A percentile compares a stretch with the other conserved stretches of the same genome.
phyloP scores from a whole-genome alignment of 2,797 vertebrate genomes.

The Cuculus canorus region DNA sequence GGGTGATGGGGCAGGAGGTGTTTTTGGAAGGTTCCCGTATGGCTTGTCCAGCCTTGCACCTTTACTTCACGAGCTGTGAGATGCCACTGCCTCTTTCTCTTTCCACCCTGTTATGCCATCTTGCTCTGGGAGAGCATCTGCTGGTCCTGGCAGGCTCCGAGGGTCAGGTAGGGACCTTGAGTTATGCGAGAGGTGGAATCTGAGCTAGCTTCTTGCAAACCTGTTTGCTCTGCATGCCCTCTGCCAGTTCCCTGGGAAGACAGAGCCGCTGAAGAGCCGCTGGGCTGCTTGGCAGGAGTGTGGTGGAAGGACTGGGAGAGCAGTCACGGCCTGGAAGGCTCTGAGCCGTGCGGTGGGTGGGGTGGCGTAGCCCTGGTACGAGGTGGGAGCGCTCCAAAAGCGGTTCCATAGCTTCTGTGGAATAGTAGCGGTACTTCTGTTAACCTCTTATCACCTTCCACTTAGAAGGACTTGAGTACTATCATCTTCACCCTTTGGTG shows the following conservation, averaged over 20 bases:
- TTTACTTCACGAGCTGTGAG: neutral
- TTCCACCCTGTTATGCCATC: neutral
- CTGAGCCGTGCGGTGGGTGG: neutral
- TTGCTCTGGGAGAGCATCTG: neutral
- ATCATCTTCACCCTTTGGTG: neutral
- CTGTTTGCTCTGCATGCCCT: rapidly evolving
- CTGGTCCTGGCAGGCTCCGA: neutral
- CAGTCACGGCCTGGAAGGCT: rapidly evolving
- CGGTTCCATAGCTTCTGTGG: neutral
- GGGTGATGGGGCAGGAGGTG: neutral
- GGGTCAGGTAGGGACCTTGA: too few species aligned
- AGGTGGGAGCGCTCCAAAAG: neutral
- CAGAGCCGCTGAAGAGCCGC: neutral
- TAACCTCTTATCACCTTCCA: rapidly evolving
- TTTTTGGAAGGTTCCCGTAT: neutral
- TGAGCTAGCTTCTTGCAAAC: neutral
- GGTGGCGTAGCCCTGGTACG: neutral
- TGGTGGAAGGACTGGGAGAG: neutral
- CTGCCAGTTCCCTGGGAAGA: neutral
- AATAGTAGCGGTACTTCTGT: neutral
- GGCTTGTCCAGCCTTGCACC: neutral
- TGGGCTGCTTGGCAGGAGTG: neutral
- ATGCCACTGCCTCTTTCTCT: neutral
- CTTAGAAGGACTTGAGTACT: neutral
- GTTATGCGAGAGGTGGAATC: neutral